Evolutionary conservation across 2,113 vertebrate genomes (phyloP), one percentile per base, ranked within the genome.

Genomic region (Potamarius usumacintae): DNA sequence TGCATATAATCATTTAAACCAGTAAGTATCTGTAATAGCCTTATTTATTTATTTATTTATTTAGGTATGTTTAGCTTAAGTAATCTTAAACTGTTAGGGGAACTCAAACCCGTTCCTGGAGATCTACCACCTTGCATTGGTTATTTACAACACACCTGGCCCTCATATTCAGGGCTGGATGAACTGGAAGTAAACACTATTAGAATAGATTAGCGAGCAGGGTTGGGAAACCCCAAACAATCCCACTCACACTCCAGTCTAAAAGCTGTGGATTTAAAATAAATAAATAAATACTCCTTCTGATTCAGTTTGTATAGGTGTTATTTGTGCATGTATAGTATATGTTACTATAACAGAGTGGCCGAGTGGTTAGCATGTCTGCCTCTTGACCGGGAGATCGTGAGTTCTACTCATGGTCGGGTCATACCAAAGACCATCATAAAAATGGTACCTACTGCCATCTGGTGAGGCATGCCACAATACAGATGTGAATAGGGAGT

Each of bases 91-190:
- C 9, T 69, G 27, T 86, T 86, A 15, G 18, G 9, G 79, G 79
- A 30, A 58, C 18, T 15, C 57, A 60, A 48, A 20, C 27, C 9
- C 4, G 62, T 48, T 60, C 20, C 5, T 81, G 10, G 27, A 81
- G 34, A 58, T 60, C 55, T 34, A 81, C 55, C 18, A 60, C 55
- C 7, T 57, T 81, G 55, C 7, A 82, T 12, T 42, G 79, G 18
- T 48, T 60, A 62, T 74, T 81, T 88, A 86, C 57, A 86, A 72
- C 48, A 85, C 77, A 65, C 65, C 79, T 60, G 79, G 78, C 53
- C 77, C 52, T 77, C 30, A 57, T 58, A 34, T 80, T 58, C 57
- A 42, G 57, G 20, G 78, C 3, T 7, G 20, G 48, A 65, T 83
- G 50, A 50, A 52, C n/a, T 50, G 62, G 34, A 27, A 52, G 42